Conservation (phyloP, 2,113 vertebrate species). For the Gallinago undulata region DNA sequence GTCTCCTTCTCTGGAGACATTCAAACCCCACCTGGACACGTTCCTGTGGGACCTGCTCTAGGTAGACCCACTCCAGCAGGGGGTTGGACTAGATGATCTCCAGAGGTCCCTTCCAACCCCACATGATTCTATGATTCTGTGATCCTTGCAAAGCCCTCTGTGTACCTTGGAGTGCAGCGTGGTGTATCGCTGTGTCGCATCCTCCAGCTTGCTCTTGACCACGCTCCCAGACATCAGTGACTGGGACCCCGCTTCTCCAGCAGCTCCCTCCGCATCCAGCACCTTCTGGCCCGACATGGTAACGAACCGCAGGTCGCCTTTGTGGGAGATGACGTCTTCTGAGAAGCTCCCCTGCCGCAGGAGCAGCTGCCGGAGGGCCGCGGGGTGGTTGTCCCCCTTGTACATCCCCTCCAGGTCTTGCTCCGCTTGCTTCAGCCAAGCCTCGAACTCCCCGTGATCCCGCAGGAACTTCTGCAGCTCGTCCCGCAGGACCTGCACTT, state of each 20-base stretch:
- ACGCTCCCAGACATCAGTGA: slow-evolving; percentile 72
- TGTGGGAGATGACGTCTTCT: slow-evolving; percentile 96
- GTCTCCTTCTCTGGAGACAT: too few relatives aligned
- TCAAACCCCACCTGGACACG: too few relatives aligned
- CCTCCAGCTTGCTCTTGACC: slow-evolving; percentile 85
- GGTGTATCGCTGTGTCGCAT: slow-evolving; percentile 85
- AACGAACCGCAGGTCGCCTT: slow-evolving; percentile 93
- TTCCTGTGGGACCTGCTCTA: too few relatives aligned
- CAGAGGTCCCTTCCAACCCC: too few relatives aligned
- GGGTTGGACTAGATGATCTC: too few relatives aligned
- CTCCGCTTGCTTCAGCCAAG: slow-evolving; percentile 89
- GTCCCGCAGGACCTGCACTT: slow-evolving; percentile 81
- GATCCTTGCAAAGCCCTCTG: not conserved
- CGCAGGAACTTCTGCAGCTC: slow-evolving; percentile 91
- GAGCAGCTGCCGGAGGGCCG: slow-evolving; percentile 73
- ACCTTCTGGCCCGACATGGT: slow-evolving; percentile 96
- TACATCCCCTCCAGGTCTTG: slow-evolving; percentile 79
- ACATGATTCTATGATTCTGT: too few relatives aligned
- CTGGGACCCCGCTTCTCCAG: slow-evolving; percentile 58
- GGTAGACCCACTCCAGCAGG: too few relatives aligned
- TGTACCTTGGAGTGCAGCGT: slow-evolving; percentile 86
- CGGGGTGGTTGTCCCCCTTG: slow-evolving; percentile 70
- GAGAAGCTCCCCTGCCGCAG: slow-evolving; percentile 78
- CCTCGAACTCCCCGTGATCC: slow-evolving; percentile 83
- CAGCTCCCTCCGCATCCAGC: slow-evolving; percentile 78